Conservation (phyloP, 2,113 vertebrate genomes). For the Cyanistes caeruleus region DNA sequence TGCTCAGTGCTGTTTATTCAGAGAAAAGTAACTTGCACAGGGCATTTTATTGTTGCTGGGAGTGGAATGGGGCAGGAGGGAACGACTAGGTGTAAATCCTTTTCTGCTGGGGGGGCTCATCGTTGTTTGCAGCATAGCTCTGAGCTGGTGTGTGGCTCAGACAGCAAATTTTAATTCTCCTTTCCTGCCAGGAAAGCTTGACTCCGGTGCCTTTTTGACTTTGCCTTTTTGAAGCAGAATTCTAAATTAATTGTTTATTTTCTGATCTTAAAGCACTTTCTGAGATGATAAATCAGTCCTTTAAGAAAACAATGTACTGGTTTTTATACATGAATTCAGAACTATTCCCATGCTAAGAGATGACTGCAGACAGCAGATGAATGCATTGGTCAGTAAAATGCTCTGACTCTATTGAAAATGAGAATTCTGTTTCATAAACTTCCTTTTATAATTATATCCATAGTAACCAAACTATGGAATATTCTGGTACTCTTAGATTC, state of each 20-base stretch:
- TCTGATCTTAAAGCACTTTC: not conserved
- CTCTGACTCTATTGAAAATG: not conserved
- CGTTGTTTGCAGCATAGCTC: not conserved
- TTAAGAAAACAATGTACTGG: not conserved
- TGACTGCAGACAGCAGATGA: not conserved
- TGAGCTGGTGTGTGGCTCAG: not conserved
- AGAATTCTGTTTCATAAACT: not conserved
- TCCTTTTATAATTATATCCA: not conserved
- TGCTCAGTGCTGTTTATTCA: not conserved
- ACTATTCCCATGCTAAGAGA: not conserved
- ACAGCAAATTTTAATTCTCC: not conserved
- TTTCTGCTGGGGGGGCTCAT: not conserved
- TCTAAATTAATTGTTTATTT: not conserved
- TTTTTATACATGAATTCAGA: not conserved
- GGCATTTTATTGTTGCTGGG: not conserved
- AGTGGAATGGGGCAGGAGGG: not conserved
- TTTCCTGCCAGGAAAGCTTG: not conserved
- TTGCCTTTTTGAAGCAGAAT: not conserved
- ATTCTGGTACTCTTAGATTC: not conserved
- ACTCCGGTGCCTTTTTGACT: not conserved
- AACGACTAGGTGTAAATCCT: not conserved
- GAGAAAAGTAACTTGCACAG: not conserved
- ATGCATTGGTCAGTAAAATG: not conserved
- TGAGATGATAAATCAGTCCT: not conserved
- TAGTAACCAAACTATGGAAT: not conserved